Evolutionary conservation across 2,113 vertebrate genomes (phyloP), one percentile per base, ranked within the genome.

Genomic region (Tauraco erythrolophus): DNA sequence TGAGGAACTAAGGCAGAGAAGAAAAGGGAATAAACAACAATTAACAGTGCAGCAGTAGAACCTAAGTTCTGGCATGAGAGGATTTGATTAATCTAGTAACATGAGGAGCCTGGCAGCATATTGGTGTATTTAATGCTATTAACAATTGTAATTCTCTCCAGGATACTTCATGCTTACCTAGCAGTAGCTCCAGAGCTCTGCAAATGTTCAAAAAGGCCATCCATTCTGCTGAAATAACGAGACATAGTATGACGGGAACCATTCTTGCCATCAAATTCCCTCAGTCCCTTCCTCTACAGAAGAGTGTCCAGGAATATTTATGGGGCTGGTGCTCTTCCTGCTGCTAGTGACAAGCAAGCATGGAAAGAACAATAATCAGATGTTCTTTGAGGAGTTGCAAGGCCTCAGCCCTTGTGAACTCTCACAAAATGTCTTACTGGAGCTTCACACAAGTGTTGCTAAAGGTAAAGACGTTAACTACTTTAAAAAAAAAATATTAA

Each of bases 41-140:
- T 16, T 45, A 71, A 57, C 2, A 24, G 57, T 35, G 46, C 77
- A 92, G 69, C 22, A 65, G 24, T 11, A 87, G 69, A 69, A 87
- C 19, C 31, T 57, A 65, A 65, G 4, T 84, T 91, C 64, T 87
- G 72, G 35, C 53, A 91, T 60, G 72, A 81, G 64, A 94, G 48
- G 57, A 86, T 65, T 84, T 71, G 76, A 92, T 92, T 84, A 88
- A 94, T 78, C 68, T 86, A 81, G 39, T 48, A 80, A 91, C 48
- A 92, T 50, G 31, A 78, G 69, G 16, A 89, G 70, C 78, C 84
- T 65, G 65, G 39, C 93, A 87, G 61, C 35, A 94, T 35, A 86
- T 17, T 81, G 90, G 58, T n/a, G 62, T 80, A 83, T 83, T 83
- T 66, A 92, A 58, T 60, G 85, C 18, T 69, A 83, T 57, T 74